phyloP scores from a whole-genome alignment of 2,888 invertebrate species.

The Leucozona laternaria region DNA sequence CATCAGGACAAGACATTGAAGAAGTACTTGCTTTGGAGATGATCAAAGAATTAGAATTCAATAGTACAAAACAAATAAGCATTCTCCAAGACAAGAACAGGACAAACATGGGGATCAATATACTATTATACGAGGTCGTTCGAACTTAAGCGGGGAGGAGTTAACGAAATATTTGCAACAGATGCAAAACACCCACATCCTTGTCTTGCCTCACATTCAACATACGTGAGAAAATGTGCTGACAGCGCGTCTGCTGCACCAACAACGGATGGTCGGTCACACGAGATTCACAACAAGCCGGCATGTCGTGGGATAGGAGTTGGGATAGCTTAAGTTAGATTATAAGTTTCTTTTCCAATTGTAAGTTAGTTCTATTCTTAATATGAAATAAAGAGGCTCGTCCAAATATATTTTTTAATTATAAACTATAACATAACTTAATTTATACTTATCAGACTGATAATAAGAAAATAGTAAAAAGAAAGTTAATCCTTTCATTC shows the following conservation, averaged over 20 bases:
- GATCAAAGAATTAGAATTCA: too few relatives aligned
- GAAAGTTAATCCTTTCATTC: too few relatives aligned
- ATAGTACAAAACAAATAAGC: too few relatives aligned
- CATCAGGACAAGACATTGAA: too few relatives aligned
- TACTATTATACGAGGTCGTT: too few relatives aligned
- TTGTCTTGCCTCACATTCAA: slow-evolving; percentile 6
- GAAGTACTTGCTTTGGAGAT: too few relatives aligned
- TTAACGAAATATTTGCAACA: slow-evolving; percentile 7
- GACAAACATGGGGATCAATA: too few relatives aligned
- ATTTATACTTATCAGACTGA: too few relatives aligned
- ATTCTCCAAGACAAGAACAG: too few relatives aligned
- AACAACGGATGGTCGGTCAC: slow-evolving; percentile 8
- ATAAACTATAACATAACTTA: background rate
- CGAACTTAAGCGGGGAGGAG: too few relatives aligned
- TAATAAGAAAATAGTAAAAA: too few relatives aligned
- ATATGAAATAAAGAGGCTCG: too few relatives aligned
- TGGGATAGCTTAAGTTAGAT: background rate
- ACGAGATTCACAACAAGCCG: background rate
- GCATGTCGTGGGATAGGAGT: slow-evolving; percentile 9
- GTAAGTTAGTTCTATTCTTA: background rate
- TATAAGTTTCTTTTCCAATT: slow-evolving; percentile 4
- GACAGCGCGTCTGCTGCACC: background rate
- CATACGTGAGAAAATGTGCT: background rate
- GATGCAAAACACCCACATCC: slow-evolving; percentile 2
- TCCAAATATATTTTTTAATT: slow-evolving; percentile 8